These are phyloP conservation scores for Lottia gigantea DNA, from an alignment of 2,888 invertebrate genomes.

Conservation along the genomic window DNA sequence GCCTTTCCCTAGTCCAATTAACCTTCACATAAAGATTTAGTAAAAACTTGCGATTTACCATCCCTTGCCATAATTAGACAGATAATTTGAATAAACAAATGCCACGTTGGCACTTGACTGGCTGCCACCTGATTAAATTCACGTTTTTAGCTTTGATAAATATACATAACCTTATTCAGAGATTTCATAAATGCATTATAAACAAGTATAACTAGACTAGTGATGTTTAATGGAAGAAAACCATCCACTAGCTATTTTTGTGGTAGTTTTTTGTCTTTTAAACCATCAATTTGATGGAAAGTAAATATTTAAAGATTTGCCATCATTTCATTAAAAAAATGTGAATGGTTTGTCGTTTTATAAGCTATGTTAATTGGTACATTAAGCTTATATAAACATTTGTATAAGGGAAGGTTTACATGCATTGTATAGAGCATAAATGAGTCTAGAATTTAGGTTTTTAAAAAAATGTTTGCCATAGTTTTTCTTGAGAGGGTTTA, in stretches of 20 bases:
- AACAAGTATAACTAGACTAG: background rate
- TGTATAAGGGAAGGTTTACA: background rate
- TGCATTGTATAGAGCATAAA: too few species aligned
- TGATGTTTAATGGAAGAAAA: background rate
- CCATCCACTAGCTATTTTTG: too few species aligned
- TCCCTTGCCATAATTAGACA: too few species aligned
- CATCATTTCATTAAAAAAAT: conserved; percentile 1
- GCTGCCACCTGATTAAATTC: conserved; percentile 18
- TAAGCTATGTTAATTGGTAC: background rate
- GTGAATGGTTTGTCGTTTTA: background rate
- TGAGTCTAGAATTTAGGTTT: too few species aligned
- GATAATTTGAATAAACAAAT: conserved; percentile 23
- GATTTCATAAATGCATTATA: background rate
- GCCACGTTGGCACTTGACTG: conserved; percentile 11
- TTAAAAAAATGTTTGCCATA: too few species aligned
- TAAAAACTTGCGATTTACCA: too few species aligned
- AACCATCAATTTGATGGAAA: background rate
- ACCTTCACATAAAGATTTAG: too few species aligned
- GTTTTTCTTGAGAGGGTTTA: too few species aligned
- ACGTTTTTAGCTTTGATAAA: conserved; percentile 3
- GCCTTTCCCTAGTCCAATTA: too few species aligned
- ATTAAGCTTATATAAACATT: conserved; percentile 5
- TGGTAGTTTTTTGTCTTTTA: background rate
- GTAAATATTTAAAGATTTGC: background rate
- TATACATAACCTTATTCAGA: background rate